phyloP scores from a whole-genome alignment of 2,888 invertebrate species.

The Galerucella calmariensis region DNA sequence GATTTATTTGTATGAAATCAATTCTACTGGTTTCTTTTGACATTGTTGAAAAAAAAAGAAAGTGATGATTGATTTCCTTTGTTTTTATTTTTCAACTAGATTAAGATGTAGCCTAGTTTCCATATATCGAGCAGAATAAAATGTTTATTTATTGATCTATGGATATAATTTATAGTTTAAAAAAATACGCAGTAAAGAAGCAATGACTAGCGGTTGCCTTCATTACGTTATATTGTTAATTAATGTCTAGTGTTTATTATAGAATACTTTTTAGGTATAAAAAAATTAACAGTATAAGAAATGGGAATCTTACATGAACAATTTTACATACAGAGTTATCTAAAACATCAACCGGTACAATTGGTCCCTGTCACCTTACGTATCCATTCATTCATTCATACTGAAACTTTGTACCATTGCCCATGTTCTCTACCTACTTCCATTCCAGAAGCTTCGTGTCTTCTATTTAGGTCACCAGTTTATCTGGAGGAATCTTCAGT shows the following conservation, averaged over 20 bases:
- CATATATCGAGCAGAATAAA: not conserved
- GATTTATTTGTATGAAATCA: too few species aligned
- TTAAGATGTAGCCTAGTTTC: not conserved
- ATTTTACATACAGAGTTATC: too few species aligned
- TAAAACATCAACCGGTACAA: too few species aligned
- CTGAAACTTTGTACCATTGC: too few species aligned
- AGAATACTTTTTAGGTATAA: not conserved
- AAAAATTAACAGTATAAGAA: not conserved
- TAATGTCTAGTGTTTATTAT: not conserved
- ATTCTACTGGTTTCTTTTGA: too few species aligned
- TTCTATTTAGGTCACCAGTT: too few species aligned
- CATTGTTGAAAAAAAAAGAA: not conserved
- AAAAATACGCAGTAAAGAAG: not conserved
- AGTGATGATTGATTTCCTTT: not conserved
- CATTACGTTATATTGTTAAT: not conserved
- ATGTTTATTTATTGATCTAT: not conserved
- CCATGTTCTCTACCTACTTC: too few species aligned
- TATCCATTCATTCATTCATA: too few species aligned
- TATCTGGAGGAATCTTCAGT: too few species aligned
- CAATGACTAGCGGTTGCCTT: not conserved
- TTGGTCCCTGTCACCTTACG: too few species aligned
- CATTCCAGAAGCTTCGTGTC: too few species aligned
- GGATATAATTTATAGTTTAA: not conserved
- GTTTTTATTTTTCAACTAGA: not conserved
- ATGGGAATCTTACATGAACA: too few species aligned